Conservation (phyloP, 2,113 vertebrate genomes). For the Sialia sialis region DNA sequence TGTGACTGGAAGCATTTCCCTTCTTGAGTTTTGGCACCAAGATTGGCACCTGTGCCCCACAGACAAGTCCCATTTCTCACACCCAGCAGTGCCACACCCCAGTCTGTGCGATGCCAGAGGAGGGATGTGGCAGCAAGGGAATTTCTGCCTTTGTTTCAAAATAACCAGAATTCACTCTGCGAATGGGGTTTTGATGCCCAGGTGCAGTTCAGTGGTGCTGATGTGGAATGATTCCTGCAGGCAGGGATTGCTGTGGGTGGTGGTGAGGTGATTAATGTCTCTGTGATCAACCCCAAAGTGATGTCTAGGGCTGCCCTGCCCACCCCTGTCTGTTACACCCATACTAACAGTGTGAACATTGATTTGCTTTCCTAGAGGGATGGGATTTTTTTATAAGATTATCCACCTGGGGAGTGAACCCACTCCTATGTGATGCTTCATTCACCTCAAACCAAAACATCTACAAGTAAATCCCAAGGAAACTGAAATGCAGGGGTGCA, state of each 20-base stretch:
- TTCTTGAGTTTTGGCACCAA: not conserved
- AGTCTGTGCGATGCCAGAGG: not conserved
- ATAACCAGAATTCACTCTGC: not conserved
- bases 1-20: not conserved
- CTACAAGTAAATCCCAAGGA: not conserved
- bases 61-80: not conserved
- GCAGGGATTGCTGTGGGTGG: not conserved
- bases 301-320: not conserved
- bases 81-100: not conserved
- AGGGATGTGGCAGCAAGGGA: not conserved
- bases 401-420: not conserved
- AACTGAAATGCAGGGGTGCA: not conserved
- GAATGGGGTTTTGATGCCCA: not conserved
- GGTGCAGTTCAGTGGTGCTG: not conserved
- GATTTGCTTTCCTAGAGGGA: not conserved
- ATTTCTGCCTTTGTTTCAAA: not conserved
- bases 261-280: not conserved
- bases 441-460: not conserved
- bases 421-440: rapidly evolving
- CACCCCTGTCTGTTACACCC: rapidly evolving
- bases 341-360: rapidly evolving
- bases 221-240: not conserved
- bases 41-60: not conserved
- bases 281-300: not conserved
- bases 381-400: not conserved